Evolutionary conservation across 2,888 invertebrate species (phyloP), one percentile per base, ranked within the genome.

Genomic region (Argyresthia goedartella): DNA sequence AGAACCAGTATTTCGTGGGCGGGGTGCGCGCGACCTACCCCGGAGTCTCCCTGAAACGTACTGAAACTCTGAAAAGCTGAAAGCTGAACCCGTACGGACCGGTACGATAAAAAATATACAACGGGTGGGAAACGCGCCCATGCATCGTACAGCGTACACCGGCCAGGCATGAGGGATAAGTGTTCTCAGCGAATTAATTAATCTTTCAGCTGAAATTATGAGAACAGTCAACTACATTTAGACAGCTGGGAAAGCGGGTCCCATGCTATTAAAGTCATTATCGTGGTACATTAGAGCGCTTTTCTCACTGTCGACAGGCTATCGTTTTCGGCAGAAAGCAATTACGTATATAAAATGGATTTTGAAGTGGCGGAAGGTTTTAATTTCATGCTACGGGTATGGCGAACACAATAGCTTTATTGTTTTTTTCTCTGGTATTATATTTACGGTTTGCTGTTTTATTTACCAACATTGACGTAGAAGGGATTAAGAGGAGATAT

Each of bases 241-340:
- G 25, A 25, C 25, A 25, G 25, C 25, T 6, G 25, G 25, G 6
- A 25, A 25, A 25, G 25, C 25, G 3, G 25, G 15, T 36, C 35
- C 14, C 35, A 48, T 48, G 48, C 36, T 48, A 36, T 36, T 36
- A 36, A 48, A 48, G 36, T 48, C 48, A 39, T 48, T 48, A 48
- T 48, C 39, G 36, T 36, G 48, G 48, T 48, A 48, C 48, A 48
- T 48, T 48, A 48, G 36, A 13, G 14, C 25, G 8, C 34, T 47
- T 47, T 47, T 47, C 47, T 47, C 47, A 33, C 34, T 47, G n/a
- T n/a, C 16, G 47, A 47, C 34, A 13, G 33, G 33, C 13, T 34
- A 34, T 34, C 33, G 46, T n/a, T 25, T 25, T n/a, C 15, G 10
- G 44, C 16, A 15, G 10, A 44, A 9, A 44, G 44, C 44, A 15